phyloP scores from a whole-genome alignment of 2,888 invertebrate genomes.

The Amiota communis region DNA sequence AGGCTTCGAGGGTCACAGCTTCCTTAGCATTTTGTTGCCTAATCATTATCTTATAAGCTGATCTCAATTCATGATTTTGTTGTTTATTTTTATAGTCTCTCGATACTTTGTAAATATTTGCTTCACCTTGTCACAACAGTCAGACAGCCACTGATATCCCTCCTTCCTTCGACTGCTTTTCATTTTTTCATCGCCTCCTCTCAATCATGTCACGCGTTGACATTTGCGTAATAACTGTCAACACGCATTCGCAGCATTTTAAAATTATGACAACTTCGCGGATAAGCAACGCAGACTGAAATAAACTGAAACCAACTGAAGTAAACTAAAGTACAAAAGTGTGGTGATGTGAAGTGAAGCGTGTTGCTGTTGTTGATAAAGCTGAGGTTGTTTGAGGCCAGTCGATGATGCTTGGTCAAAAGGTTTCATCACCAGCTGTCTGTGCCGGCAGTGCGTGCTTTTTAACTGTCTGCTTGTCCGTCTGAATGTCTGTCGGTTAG shows the following conservation, averaged over 20 bases:
- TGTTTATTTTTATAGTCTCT: no score
- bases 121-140: not conserved
- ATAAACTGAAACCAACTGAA: not conserved
- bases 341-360: no score
- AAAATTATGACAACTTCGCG: slow-evolving; percentile 43
- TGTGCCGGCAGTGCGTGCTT: not conserved
- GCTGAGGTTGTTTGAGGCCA: not conserved
- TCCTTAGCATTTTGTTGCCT: no score
- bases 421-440: slow-evolving; percentile 16
- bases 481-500: not conserved
- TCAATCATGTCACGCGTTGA: slow-evolving; percentile 29
- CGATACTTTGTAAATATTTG: not conserved
- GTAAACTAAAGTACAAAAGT: no score
- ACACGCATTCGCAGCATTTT: slow-evolving; percentile 39
- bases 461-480: not conserved
- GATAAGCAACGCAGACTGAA: slow-evolving; percentile 16
- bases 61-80: not conserved
- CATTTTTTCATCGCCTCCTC: not conserved
- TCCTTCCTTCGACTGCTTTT: not conserved
- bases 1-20: no score
- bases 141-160: not conserved
- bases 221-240: slow-evolving; percentile 48
- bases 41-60: not conserved
- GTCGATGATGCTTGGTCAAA: slow-evolving; percentile 3
- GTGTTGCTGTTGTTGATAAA: not conserved